Conservation (phyloP, 2,797 vertebrate genomes). For the Helarctos malayanus region DNA sequence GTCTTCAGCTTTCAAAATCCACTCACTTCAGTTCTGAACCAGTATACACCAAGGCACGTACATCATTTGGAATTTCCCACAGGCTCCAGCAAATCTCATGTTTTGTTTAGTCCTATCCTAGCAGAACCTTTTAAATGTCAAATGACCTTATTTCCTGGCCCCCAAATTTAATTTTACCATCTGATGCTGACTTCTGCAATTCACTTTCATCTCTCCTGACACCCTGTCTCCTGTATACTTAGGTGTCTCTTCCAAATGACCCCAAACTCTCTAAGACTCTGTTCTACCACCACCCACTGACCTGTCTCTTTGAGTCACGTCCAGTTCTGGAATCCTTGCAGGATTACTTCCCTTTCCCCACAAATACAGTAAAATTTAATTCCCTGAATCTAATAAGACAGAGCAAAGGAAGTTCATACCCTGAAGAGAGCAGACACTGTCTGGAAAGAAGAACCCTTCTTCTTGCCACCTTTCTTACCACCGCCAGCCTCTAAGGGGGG, state of each 20-base stretch:
- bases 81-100: not conserved
- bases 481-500: conserved; percentile 82
- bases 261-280: not conserved
- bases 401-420: conserved; percentile 86
- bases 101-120: not conserved
- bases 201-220: not conserved
- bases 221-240: not conserved
- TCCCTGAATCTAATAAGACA: not conserved
- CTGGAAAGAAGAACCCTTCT: conserved; percentile 96
- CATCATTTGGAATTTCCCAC: not conserved
- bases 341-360: not conserved
- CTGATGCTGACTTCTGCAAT: not conserved
- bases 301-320: not conserved
- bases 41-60: not conserved
- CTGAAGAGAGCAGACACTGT: conserved; percentile 95
- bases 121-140: not conserved
- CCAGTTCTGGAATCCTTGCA: not conserved
- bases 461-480: conserved; percentile 93
- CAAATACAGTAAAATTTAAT: not conserved
- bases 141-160: not conserved
- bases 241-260: not conserved
- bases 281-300: not conserved
- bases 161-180: not conserved
- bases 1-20: conserved; percentile 32
- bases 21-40: not conserved